Evolutionary conservation across 2,113 vertebrate genomes (phyloP).

Genomic region (Pelusios castaneus): DNA sequence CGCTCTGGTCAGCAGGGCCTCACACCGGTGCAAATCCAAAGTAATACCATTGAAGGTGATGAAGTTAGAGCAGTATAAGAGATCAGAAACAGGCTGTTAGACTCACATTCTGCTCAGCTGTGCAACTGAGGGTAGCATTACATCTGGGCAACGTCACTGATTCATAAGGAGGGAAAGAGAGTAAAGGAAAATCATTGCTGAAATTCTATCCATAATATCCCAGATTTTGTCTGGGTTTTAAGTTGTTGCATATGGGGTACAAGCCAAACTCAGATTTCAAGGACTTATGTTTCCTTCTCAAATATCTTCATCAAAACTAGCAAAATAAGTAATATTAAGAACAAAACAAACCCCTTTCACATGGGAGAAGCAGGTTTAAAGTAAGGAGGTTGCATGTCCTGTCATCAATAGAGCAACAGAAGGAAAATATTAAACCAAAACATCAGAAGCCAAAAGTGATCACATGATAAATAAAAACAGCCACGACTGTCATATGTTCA

Average conservation of each 20-base stretch:
- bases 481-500: no score
- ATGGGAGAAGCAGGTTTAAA: background rate
- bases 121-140: background rate
- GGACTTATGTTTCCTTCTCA: background rate
- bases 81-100: background rate
- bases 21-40: background rate
- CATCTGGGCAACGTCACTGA: background rate
- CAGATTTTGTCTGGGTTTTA: background rate
- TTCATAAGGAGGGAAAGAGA: background rate
- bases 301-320: background rate
- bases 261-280: background rate
- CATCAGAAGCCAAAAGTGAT: background rate
- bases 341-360: background rate
- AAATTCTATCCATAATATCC: background rate
- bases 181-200: background rate
- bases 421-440: background rate
- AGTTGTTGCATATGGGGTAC: background rate
- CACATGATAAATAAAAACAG: rapidly evolving
- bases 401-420: background rate
- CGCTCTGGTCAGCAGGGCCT: rapidly evolving
- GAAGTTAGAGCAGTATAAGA: background rate
- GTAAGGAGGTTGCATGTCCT: background rate
- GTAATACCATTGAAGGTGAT: background rate
- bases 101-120: background rate
- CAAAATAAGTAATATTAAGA: background rate